phyloP scores from a whole-genome alignment of 2,113 vertebrate genomes.

The sheep (Ovis aries) region ARS-UI_Ramb_v3.0 NC_056070.1:10769501-10770000 shows the following conservation, averaged over 20 bases:
- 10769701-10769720: background rate
- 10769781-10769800: background rate
- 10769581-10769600: background rate
- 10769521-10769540: background rate
- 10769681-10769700: fast-evolving
- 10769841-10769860: background rate
- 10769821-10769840: background rate
- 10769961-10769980: background rate
- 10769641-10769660: background rate
- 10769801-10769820: background rate
- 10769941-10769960: background rate
- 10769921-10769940: background rate
- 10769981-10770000: background rate
- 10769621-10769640: background rate
- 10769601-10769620: background rate
- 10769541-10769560: background rate
- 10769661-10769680: background rate
- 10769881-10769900: background rate
- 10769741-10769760: background rate
- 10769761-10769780: background rate
- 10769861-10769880: background rate
- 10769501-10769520: background rate
- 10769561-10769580: background rate
- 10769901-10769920: background rate
- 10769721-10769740: background rate